These are phyloP conservation scores for Scaptomyza flava DNA, from an alignment of 2,888 invertebrate species.

Conservation along the genomic window DNA sequence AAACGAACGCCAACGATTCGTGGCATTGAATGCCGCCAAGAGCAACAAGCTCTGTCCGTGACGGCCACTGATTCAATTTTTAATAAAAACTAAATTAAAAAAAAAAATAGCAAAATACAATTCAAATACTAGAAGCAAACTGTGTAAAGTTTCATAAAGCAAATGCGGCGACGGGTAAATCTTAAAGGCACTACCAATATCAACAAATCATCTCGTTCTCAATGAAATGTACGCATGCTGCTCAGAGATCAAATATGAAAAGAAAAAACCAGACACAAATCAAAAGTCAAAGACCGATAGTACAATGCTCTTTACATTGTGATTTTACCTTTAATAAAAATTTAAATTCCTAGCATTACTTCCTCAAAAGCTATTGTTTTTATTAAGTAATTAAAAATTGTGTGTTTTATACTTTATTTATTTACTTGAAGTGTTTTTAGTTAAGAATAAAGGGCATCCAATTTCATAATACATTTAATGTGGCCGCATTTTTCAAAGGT, in stretches of 20 bases:
- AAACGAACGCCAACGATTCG: conserved; percentile 58
- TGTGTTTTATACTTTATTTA: too few species aligned
- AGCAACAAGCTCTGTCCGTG: conserved; percentile 73
- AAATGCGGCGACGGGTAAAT: conserved; percentile 53
- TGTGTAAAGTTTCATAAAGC: conserved; percentile 62
- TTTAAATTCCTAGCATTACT: too few species aligned
- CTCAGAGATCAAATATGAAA: conserved; percentile 61
- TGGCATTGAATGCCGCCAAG: conserved; percentile 79
- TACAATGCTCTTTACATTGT: conserved; percentile 4
- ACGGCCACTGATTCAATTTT: conserved; percentile 60
- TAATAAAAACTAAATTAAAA: conserved; percentile 63
- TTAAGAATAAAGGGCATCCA: neutral
- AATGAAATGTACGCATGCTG: conserved; percentile 66
- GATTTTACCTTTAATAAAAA: neutral
- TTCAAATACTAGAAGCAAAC: conserved; percentile 12
- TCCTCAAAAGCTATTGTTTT: too few species aligned
- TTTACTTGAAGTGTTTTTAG: too few species aligned
- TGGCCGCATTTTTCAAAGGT: conserved; percentile 2
- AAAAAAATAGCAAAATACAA: conserved; percentile 19
- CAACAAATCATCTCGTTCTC: conserved; percentile 76
- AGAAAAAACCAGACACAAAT: conserved; percentile 35
- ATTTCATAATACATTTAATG: neutral
- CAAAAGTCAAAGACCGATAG: neutral
- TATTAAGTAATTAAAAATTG: too few species aligned
- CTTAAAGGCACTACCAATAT: conserved; percentile 59